These are phyloP conservation scores for Sphaerophoria rueppellii DNA, from an alignment of 2,888 invertebrate genomes.

Conservation along the genomic window DNA sequence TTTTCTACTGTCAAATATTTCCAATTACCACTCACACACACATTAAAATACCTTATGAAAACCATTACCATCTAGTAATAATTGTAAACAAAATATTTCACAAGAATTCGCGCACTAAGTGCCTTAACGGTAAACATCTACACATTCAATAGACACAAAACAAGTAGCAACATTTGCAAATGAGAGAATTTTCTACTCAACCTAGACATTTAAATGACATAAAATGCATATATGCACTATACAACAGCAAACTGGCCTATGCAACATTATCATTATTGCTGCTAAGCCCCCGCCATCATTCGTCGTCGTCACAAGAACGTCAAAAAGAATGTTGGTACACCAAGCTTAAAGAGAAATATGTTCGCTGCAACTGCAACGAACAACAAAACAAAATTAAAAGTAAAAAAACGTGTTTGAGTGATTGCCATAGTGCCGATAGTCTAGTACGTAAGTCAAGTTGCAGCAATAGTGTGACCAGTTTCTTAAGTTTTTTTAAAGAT, in stretches of 20 bases:
- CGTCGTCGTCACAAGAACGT: slow-evolving; percentile 42
- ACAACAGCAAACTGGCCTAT: slow-evolving; percentile 2
- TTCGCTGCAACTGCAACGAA: background rate
- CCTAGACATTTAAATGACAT: slow-evolving; percentile 69
- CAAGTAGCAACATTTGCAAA: slow-evolving; percentile 57
- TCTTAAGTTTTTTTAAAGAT: background rate
- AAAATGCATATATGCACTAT: slow-evolving; percentile 25
- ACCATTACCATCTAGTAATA: background rate
- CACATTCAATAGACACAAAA: background rate
- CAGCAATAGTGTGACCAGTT: slow-evolving; percentile 26
- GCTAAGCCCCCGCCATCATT: background rate
- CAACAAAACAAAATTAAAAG: background rate
- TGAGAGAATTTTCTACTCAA: slow-evolving; percentile 56
- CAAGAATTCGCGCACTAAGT: slow-evolving; percentile 43
- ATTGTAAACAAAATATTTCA: slow-evolving; percentile 8
- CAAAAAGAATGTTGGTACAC: slow-evolving; percentile 53
- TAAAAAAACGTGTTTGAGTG: slow-evolving; percentile 39
- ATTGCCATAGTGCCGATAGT: slow-evolving; percentile 29
- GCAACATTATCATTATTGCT: slow-evolving; percentile 7
- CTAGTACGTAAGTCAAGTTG: slow-evolving; percentile 42
- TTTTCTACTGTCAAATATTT: slow-evolving; percentile 30
- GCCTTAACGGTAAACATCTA: slow-evolving; percentile 61
- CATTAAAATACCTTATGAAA: background rate
- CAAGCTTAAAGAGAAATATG: slow-evolving; percentile 29
- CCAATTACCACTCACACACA: too few relatives aligned